These are phyloP conservation scores for Myopa testacea DNA, from an alignment of 2,888 invertebrate species.

Conservation along the genomic window DNA sequence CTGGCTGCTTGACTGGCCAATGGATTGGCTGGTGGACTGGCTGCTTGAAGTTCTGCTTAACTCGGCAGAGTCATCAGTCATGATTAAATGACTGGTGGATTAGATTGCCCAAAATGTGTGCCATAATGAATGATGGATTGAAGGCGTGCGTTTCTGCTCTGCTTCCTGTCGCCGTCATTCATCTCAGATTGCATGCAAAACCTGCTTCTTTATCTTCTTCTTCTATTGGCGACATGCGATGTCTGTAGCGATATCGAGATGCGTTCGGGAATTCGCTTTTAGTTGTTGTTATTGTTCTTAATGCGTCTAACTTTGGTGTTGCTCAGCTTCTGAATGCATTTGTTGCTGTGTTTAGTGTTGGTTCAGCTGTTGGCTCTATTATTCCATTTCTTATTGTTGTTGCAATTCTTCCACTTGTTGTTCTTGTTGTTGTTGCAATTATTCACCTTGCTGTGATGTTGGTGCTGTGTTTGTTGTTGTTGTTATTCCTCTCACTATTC, in stretches of 20 bases:
- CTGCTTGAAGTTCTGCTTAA: no score
- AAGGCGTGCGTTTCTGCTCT: background rate
- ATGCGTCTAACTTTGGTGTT: no score
- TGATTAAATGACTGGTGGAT: background rate
- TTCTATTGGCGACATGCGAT: background rate
- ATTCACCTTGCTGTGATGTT: background rate
- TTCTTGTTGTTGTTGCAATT: constrained; percentile 14
- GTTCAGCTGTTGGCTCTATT: background rate
- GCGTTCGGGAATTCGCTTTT: no score
- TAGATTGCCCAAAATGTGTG: background rate
- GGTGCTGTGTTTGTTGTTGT: constrained; percentile 6
- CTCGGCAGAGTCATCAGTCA: no score
- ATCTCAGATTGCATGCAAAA: constrained; percentile 31
- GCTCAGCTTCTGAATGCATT: no score
- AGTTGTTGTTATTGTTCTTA: background rate
- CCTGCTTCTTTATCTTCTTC: constrained; percentile 27
- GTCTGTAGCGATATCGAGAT: no score
- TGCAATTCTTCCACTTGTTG: background rate
- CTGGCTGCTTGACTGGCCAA: no score
- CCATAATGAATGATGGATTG: constrained; percentile 17
- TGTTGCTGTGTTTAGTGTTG: background rate
- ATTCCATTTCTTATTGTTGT: background rate
- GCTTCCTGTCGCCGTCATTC: constrained; percentile 22
- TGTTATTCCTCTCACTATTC: background rate
- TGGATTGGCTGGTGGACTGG: background rate